phyloP scores from a whole-genome alignment of 1,140 invertebrate genomes.

The Hylaeus anthracinus region DNA sequence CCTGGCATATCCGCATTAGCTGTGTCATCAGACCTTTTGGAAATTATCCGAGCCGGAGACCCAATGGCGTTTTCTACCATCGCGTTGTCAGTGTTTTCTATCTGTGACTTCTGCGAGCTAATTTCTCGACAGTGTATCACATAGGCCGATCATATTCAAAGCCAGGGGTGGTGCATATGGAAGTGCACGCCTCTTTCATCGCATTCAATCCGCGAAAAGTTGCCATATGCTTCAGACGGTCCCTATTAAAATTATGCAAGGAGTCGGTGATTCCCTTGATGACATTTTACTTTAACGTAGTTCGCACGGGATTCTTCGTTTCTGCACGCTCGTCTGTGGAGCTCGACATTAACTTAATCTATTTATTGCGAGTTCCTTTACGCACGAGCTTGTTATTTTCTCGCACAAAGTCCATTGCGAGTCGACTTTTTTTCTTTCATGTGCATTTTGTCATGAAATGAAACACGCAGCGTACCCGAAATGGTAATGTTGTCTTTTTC shows the following conservation, averaged over 20 bases:
- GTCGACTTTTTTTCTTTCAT: neutral
- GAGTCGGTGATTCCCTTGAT: conserved; percentile 1
- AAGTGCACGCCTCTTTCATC: conserved; percentile 12
- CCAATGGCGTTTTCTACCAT: neutral
- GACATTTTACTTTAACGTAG: conserved; percentile 15
- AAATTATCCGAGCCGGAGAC: conserved; percentile 4
- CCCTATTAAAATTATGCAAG: conserved; percentile 17
- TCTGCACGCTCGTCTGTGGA: neutral
- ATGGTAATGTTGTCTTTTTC: neutral
- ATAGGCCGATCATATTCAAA: conserved; percentile 15
- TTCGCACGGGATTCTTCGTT: conserved; percentile 9
- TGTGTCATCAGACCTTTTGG: conserved; percentile 1
- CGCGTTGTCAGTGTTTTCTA: neutral
- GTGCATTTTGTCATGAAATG: neutral
- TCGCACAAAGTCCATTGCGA: neutral
- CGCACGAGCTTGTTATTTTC: neutral
- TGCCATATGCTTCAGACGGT: neutral
- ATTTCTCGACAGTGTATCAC: conserved; percentile 19
- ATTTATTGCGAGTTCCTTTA: neutral
- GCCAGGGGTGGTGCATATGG: neutral
- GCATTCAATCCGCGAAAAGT: conserved; percentile 8
- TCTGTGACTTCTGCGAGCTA: conserved; percentile 2
- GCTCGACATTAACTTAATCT: neutral
- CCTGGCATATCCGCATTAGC: no score
- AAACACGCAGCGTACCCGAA: neutral